Conservation (phyloP, 1,140 invertebrate genomes). For the Caenorhabditis latens region DNA sequence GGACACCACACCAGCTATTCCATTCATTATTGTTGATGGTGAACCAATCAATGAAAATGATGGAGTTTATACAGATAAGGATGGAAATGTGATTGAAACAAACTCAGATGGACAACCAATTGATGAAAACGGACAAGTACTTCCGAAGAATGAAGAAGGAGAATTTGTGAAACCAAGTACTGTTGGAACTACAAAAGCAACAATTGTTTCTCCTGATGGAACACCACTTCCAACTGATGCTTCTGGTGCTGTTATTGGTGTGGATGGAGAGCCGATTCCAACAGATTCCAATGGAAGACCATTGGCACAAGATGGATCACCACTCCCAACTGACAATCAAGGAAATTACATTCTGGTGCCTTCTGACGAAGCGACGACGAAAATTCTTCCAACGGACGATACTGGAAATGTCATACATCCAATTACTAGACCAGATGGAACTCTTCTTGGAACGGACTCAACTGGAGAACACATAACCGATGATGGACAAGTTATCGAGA, state of each 20-base stretch:
- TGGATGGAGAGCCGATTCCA: conserved; percentile 63
- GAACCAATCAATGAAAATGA: conserved; percentile 57
- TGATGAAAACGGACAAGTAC: conserved; percentile 52
- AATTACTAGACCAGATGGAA: background rate
- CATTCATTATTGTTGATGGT: conserved; percentile 55
- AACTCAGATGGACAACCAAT: conserved; percentile 60
- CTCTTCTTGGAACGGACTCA: background rate
- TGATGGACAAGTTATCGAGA: conserved; percentile 69
- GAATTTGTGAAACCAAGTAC: conserved; percentile 40
- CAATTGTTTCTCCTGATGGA: conserved; percentile 47
- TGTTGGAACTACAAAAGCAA: background rate
- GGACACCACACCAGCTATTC: conserved; percentile 37
- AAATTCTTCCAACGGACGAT: conserved; percentile 62
- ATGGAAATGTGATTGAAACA: conserved; percentile 51
- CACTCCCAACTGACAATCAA: conserved; percentile 63
- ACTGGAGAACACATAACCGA: conserved; percentile 2
- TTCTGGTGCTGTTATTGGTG: background rate
- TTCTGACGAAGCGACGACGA: background rate
- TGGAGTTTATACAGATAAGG: conserved; percentile 59
- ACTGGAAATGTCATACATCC: conserved; percentile 58
- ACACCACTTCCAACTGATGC: conserved; percentile 65
- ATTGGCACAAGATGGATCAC: background rate
- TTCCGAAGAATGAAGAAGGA: conserved; percentile 72
- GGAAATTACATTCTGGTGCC: conserved; percentile 37
- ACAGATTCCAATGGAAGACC: conserved; percentile 54